Percentiles rank a stretch among this genome's conserved stretches.
These are phyloP conservation scores for Papilio dardanus DNA, from an alignment of 1,140 invertebrate species.

Conservation along the genomic window DNA sequence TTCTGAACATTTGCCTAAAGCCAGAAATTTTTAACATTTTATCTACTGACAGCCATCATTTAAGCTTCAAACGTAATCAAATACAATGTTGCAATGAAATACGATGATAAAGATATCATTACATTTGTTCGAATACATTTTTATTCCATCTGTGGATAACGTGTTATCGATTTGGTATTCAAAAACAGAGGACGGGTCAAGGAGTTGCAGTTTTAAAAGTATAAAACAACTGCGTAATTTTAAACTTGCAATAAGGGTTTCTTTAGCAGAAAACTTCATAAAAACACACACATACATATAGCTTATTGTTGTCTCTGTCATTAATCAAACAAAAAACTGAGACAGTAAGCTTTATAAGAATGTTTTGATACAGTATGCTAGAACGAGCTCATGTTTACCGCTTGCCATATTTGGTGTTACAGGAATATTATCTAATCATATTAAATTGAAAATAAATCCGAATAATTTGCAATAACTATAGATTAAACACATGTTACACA, in stretches of 20 bases:
- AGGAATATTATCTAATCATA: not conserved
- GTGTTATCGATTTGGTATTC: not conserved
- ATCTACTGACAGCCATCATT: not conserved
- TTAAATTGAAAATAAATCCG: not conserved
- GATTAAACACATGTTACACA: not conserved
- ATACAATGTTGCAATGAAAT: not conserved
- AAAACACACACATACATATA: no score
- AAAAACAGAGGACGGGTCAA: not conserved
- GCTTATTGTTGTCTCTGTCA: no score
- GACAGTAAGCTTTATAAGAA: no score
- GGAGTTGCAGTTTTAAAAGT: not conserved
- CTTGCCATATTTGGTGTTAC: not conserved
- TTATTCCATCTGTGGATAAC: not conserved
- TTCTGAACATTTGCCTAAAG: no score
- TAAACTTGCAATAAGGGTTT: no score
- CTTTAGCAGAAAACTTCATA: no score
- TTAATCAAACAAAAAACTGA: no score
- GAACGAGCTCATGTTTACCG: not conserved
- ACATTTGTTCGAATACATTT: not conserved
- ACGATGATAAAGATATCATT: not conserved
- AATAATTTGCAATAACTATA: not conserved
- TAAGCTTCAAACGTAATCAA: not conserved
- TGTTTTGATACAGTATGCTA: not conserved
- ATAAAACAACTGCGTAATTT: not conserved
- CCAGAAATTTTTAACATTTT: not conserved